These are phyloP conservation scores for Agelaius phoeniceus DNA, from an alignment of 2,113 vertebrate species.

Conservation along the genomic window DNA sequence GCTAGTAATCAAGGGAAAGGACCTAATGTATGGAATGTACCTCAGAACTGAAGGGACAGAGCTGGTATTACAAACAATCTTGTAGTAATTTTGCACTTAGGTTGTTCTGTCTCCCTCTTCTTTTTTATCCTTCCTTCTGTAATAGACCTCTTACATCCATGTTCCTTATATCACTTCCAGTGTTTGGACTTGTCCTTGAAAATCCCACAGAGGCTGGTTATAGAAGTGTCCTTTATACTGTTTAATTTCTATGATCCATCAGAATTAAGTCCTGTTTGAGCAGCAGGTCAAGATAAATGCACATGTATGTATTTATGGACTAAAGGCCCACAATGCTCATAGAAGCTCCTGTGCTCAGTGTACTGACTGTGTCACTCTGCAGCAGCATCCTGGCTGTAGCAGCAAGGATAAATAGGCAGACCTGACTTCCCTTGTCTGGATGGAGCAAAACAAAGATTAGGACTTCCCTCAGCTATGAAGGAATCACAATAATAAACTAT, in stretches of 20 bases:
- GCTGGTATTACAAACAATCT: neutral
- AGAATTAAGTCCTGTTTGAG: neutral
- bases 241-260: neutral
- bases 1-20: neutral
- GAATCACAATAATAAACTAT: neutral
- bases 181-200: neutral
- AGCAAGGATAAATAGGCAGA: neutral
- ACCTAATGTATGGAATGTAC: neutral
- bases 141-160: neutral
- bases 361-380: neutral
- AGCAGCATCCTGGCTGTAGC: neutral
- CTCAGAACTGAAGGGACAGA: neutral
- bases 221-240: neutral
- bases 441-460: neutral
- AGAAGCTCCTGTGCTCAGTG: accelerated
- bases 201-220: neutral
- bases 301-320: accelerated
- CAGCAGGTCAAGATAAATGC: neutral
- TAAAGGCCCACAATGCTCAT: neutral
- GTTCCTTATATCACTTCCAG: neutral
- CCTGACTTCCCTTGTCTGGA: neutral
- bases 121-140: neutral
- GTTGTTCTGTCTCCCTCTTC: neutral
- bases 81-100: neutral
- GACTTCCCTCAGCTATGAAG: neutral